Base-by-base conservation (phyloP, 2,888 invertebrate genomes). In the Scelioninae gen. 2 region DNA sequence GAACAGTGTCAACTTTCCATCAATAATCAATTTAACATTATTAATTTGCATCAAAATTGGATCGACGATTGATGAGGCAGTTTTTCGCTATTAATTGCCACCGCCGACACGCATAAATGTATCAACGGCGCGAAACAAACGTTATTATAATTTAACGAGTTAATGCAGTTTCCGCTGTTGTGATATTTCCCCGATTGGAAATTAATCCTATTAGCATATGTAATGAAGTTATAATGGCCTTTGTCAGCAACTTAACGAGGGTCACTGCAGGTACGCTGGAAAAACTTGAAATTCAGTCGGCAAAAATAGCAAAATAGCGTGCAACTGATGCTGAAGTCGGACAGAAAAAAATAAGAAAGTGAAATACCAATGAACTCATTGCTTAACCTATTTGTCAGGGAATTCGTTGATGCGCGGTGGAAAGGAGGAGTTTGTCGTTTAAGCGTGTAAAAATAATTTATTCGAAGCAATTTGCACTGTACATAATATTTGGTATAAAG, bases 361-460 rank as follows among this genome's bases (percentile, higher is more conserved):
- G 5, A 22, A 22, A 22, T 22, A 22, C 3, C 22, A 22, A 22
- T 5, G 22, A 22, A 22, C n/a, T n/a, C n/a, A n/a, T n/a, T n/a
- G n/a, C n/a, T n/a, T n/a, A n/a, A n/a, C n/a, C n/a, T n/a, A n/a
- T n/a, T n/a, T n/a, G n/a, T n/a, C n/a, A n/a, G n/a, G n/a, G n/a
- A n/a, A n/a, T n/a, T n/a, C n/a, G n/a, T n/a, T n/a, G n/a, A n/a
- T n/a, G n/a, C n/a, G n/a, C n/a, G n/a, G n/a, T n/a, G n/a, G n/a
- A n/a, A n/a, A n/a, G n/a, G n/a, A n/a, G n/a, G n/a, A n/a, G n/a
- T n/a, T n/a, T n/a, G n/a, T n/a, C n/a, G n/a, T n/a, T n/a, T 46
- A 46, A 57, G 61, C 68, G 58, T 82, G 79, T 33, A 83, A 84
- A 83, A 84, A 83, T 84, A 83, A 84, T 81, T 84, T 83, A 82